These are phyloP conservation scores for Vipera ursinii DNA, from an alignment of 2,797 vertebrate genomes.

Conservation along the genomic window DNA sequence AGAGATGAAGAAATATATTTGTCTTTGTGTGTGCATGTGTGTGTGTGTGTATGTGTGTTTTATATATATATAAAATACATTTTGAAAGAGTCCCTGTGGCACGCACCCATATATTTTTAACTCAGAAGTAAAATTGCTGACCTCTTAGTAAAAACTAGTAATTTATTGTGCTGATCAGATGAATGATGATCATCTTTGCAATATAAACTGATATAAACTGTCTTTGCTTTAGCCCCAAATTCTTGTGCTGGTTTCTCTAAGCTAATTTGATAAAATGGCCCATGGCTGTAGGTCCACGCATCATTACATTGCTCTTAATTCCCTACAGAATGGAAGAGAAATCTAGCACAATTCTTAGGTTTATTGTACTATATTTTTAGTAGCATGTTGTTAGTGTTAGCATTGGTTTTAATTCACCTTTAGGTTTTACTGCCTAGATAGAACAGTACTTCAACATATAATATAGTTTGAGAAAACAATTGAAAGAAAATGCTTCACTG, in stretches of 20 bases:
- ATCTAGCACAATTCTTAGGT: neutral
- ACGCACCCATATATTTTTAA: neutral
- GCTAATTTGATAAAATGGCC: neutral
- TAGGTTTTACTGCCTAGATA: neutral
- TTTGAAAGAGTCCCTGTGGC: neutral
- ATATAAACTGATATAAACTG: neutral
- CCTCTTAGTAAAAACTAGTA: neutral
- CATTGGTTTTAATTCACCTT: conserved; percentile 1
- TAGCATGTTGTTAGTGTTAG: conserved; percentile 12
- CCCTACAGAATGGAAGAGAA: neutral
- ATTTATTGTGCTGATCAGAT: neutral
- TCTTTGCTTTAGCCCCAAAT: neutral
- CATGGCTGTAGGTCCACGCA: neutral
- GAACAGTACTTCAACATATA: neutral
- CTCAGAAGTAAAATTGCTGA: neutral
- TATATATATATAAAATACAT: too few species aligned
- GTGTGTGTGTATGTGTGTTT: too few species aligned
- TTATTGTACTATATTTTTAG: conserved; percentile 11
- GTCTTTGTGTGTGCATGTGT: too few species aligned
- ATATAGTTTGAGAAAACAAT: conserved; percentile 22
- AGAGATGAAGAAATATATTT: neutral
- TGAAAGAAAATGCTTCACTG: conserved; percentile 30
- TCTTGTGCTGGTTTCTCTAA: neutral
- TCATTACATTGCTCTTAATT: neutral
- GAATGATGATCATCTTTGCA: neutral